Conservation (phyloP, 2,888 invertebrate genomes). For the Cheilosia pagana region DNA sequence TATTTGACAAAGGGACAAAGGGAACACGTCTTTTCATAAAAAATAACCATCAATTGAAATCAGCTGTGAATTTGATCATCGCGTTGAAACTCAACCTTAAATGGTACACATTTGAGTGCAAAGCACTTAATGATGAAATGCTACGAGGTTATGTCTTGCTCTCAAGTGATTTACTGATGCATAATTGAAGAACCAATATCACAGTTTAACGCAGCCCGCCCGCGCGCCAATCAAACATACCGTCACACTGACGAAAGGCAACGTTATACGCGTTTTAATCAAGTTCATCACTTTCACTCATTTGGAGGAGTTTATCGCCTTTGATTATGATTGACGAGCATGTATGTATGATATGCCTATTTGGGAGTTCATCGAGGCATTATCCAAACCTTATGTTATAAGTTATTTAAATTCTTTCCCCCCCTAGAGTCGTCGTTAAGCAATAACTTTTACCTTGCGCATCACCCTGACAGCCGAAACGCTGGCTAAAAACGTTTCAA, state of each 20-base stretch:
- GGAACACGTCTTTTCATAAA: no score
- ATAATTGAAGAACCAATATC: background rate
- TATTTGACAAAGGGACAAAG: no score
- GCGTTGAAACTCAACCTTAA: no score
- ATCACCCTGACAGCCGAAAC: conserved; percentile 28
- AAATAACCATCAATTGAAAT: no score
- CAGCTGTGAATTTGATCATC: no score
- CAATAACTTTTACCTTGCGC: conserved; percentile 43
- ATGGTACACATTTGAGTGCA: no score
- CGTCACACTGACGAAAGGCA: no score
- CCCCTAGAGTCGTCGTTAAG: conserved; percentile 43
- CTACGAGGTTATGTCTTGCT: no score
- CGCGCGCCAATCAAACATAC: no score
- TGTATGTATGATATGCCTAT: conserved; percentile 30
- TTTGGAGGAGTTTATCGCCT: conserved; percentile 10
- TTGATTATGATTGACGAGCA: conserved; percentile 17
- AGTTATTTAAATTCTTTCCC: conserved; percentile 29
- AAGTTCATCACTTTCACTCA: conserved; percentile 5
- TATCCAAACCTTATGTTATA: conserved; percentile 32
- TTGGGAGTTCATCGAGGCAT: conserved; percentile 22
- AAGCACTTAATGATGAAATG: no score
- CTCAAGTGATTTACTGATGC: background rate
- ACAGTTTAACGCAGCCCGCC: no score
- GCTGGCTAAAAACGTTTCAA: conserved; percentile 24
- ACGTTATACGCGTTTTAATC: background rate